Conservation (phyloP, 2,888 invertebrate species). For the Anagyrus pseudococci region DNA sequence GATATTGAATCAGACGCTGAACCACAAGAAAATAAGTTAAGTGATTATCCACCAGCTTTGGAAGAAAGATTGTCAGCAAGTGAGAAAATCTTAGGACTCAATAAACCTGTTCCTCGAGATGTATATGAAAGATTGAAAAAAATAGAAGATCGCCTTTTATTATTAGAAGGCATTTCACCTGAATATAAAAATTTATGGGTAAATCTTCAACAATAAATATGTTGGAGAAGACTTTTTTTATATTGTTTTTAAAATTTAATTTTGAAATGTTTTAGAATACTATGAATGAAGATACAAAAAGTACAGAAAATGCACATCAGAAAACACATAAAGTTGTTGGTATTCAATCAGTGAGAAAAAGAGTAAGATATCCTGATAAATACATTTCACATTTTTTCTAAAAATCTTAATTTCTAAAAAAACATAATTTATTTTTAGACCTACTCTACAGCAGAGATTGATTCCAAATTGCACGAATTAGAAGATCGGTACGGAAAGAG, state of each 20-base stretch:
- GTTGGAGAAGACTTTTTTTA: background rate
- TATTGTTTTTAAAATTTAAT: slow-evolving; percentile 6
- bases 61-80: slow-evolving; percentile 73
- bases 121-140: slow-evolving; percentile 74
- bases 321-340: too few species aligned
- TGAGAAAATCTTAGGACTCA: slow-evolving; percentile 70
- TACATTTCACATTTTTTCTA: background rate
- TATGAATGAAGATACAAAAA: background rate
- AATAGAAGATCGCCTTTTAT: slow-evolving; percentile 77
- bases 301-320: slow-evolving; percentile 21
- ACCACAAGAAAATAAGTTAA: slow-evolving; percentile 29
- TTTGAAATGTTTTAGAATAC: slow-evolving; percentile 19
- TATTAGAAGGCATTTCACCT: slow-evolving; percentile 79
- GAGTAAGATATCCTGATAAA: slow-evolving; percentile 46
- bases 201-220: slow-evolving; percentile 46
- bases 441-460: slow-evolving; percentile 52
- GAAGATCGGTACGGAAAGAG: slow-evolving; percentile 51
- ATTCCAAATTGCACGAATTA: slow-evolving; percentile 51
- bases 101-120: slow-evolving; percentile 67
- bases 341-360: slow-evolving; percentile 46
- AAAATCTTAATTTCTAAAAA: background rate
- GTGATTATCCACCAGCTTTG: slow-evolving; percentile 63
- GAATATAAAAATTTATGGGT: slow-evolving; percentile 79
- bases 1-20: slow-evolving; percentile 53
- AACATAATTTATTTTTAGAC: slow-evolving; percentile 50